Conservation (phyloP, 2,888 invertebrate species). For the Rhamnusium bicolor region DNA sequence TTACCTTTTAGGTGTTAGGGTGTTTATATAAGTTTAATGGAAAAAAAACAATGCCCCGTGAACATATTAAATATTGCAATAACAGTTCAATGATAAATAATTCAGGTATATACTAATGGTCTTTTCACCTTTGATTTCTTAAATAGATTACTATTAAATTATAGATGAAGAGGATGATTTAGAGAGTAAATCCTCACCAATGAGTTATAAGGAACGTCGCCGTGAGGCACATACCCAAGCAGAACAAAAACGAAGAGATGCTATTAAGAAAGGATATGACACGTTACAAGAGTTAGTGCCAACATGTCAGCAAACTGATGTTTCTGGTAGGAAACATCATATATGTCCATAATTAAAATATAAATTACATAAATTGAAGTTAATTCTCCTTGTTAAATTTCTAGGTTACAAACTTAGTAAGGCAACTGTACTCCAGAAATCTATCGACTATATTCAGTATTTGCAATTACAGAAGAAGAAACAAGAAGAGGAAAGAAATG, state of each 20-base stretch:
- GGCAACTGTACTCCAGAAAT: slow-evolving; percentile 95
- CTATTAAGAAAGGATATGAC: slow-evolving; percentile 97
- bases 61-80: slow-evolving; percentile 23
- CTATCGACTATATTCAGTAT: slow-evolving; percentile 94
- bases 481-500: slow-evolving; percentile 95
- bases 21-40: background rate
- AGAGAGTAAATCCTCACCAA: slow-evolving; percentile 75
- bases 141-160: background rate
- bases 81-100: slow-evolving; percentile 18
- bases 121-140: background rate
- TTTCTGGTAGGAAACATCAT: too few species aligned
- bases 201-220: slow-evolving; percentile 93
- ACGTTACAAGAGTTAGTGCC: slow-evolving; percentile 94
- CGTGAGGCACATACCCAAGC: slow-evolving; percentile 97
- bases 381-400: slow-evolving; percentile 8
- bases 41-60: slow-evolving; percentile 22
- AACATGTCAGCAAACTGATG: slow-evolving; percentile 93
- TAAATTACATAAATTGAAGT: background rate
- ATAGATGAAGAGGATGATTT: slow-evolving; percentile 76
- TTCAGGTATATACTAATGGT: slow-evolving; percentile 16
- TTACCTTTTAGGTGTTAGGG: background rate
- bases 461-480: slow-evolving; percentile 92
- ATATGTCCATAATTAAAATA: too few species aligned
- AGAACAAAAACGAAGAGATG: slow-evolving; percentile 96
- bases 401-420: slow-evolving; percentile 92